Evolutionary conservation across 2,888 invertebrate genomes (phyloP).

Genomic region (Ommatoiulus sabulosus): DNA sequence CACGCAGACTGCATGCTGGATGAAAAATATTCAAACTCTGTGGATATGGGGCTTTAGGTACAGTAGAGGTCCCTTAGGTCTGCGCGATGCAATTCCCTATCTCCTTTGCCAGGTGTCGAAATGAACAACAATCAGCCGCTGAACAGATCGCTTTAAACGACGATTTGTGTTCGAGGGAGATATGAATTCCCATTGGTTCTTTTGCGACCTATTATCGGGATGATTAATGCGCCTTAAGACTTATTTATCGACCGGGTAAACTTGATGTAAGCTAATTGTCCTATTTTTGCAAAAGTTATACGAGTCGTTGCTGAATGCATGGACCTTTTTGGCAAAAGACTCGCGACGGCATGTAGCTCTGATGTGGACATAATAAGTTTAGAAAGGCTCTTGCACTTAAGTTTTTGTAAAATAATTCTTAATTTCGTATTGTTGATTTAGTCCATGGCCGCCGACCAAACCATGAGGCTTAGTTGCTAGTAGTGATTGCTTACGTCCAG

Average conservation of each 20-base stretch:
- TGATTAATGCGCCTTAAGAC: neutral
- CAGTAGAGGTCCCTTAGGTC: neutral
- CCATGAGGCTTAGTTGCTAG: neutral
- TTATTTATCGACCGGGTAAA: slow-evolving; percentile 18
- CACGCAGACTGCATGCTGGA: neutral
- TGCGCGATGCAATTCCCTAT: neutral
- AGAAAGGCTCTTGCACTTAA: too few relatives aligned
- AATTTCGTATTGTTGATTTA: too few relatives aligned
- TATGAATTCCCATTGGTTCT: slow-evolving; percentile 19
- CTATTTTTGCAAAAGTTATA: neutral
- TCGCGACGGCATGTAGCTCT: too few relatives aligned
- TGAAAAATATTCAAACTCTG: neutral
- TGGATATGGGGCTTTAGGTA: neutral
- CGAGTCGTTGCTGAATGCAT: neutral
- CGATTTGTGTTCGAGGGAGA: neutral
- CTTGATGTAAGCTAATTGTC: neutral
- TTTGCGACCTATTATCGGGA: neutral
- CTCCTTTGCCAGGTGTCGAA: slow-evolving; percentile 8
- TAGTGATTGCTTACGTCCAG: neutral
- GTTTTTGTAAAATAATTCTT: too few relatives aligned
- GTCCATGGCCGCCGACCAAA: too few relatives aligned
- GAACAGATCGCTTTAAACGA: neutral
- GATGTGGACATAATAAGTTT: too few relatives aligned
- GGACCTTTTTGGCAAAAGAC: neutral
- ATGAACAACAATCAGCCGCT: neutral